Evolutionary conservation across 2,797 vertebrate species (phyloP).

Genomic region (Squalus acanthias): DNA sequence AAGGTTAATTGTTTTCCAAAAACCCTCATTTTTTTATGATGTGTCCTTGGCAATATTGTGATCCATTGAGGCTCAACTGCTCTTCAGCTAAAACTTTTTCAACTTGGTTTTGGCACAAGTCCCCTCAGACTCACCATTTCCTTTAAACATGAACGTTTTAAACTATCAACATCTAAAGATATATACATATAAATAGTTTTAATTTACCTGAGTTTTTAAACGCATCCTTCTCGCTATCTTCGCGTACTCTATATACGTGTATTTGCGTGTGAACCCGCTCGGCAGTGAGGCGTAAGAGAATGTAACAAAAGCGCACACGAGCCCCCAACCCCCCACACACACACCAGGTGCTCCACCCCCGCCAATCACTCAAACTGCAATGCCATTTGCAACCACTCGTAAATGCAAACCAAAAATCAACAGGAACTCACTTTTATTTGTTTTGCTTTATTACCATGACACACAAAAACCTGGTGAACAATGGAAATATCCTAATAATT

Average conservation of each 20-base stretch:
- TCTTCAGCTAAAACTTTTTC: not conserved
- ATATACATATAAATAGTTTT: not conserved
- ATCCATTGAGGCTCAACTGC: not conserved
- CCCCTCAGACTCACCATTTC: not conserved
- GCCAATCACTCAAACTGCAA: not conserved
- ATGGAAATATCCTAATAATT: not conserved
- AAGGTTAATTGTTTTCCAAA: not conserved
- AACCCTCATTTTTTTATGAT: no score
- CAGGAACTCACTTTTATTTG: not conserved
- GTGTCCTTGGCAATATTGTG: not conserved
- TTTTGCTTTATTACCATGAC: not conserved
- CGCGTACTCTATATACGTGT: not conserved
- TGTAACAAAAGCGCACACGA: not conserved
- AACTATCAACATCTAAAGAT: not conserved
- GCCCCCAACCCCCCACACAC: no score
- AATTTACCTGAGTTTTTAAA: slow-evolving; percentile 35
- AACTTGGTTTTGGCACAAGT: not conserved
- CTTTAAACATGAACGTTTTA: not conserved
- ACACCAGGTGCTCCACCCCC: not conserved
- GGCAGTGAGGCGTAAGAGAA: not conserved
- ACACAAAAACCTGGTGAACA: not conserved
- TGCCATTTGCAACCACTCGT: not conserved
- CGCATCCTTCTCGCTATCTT: slow-evolving; percentile 25
- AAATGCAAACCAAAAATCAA: not conserved
- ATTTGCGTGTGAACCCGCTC: not conserved